These are phyloP conservation scores for Mallotus villosus DNA, from an alignment of 2,797 vertebrate genomes.

Conservation along the genomic window DNA sequence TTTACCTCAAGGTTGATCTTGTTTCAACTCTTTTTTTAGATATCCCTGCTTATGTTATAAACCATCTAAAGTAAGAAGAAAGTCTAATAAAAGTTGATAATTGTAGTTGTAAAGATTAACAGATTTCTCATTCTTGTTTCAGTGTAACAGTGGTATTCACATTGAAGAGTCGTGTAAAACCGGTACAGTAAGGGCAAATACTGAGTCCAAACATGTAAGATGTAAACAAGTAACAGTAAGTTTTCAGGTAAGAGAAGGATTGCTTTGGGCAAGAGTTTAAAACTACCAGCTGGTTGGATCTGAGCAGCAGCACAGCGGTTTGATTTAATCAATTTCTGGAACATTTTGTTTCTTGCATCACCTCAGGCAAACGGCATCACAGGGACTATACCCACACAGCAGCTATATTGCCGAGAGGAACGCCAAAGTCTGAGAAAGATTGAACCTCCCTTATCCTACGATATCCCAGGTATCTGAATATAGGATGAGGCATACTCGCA, in stretches of 20 bases:
- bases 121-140: too few relatives aligned
- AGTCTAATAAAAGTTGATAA: too few relatives aligned
- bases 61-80: too few relatives aligned
- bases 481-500: slow-evolving; percentile 58
- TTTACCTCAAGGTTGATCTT: not conserved
- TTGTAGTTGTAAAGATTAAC: too few relatives aligned
- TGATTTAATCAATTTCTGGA: slow-evolving; percentile 74
- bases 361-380: slow-evolving; percentile 60
- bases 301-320: slow-evolving; percentile 54
- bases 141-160: not conserved
- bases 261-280: slow-evolving; percentile 57
- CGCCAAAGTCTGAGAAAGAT: slow-evolving; percentile 69
- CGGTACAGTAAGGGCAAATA: not conserved
- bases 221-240: slow-evolving; percentile 48
- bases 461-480: slow-evolving; percentile 53
- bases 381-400: slow-evolving; percentile 62
- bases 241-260: slow-evolving; percentile 43
- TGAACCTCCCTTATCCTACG: slow-evolving; percentile 63
- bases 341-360: slow-evolving; percentile 70
- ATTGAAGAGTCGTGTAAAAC: not conserved
- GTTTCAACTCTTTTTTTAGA: not conserved
- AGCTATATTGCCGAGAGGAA: slow-evolving; percentile 68
- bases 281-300: slow-evolving; percentile 62
- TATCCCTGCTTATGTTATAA: not conserved
- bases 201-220: not conserved